Base-by-base conservation (phyloP, 2,888 invertebrate genomes). In the Pomacea canaliculata region DNA sequence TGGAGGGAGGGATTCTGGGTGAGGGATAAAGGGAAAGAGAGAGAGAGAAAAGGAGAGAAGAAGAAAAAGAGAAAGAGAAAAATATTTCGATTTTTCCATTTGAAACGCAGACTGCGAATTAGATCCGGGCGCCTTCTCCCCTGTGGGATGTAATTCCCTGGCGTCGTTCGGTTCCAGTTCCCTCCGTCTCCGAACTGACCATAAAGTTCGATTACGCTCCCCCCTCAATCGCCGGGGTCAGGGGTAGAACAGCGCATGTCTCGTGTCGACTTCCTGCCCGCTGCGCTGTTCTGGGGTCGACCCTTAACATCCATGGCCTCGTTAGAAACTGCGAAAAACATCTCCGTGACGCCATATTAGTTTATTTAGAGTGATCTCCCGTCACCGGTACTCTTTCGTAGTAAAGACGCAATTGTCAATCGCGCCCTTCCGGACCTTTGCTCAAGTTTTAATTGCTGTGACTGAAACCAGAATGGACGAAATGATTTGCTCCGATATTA, bases 331-430 rank as follows among this genome's bases (percentile, higher is more conserved):
- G 19, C 18, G 71, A 71, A 71, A 71, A 19, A 48, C 63, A 71
- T 62, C 56, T 63, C 62, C 23, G n/a, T 62, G 46, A 62, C 48
- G 62, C 37, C 71, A 62, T 71, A 63, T 71, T 71, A 71, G 71
- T 62, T 60, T 60, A 71, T 71, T 71, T 62, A 49, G 71, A 63
- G 62, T 71, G 56, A 62, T 71, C 63, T 63, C 71, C 63, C 71
- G 60, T n/a, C 51, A 19, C 60, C 70, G 23, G 60, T n/a, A 59
- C 37, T 60, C 59, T 60, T 71, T 37, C 23, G 59, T 48, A 12
- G 49, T 63, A 71, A 71, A 70, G 49, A 48, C 18, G 63, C 71
- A 60, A 27, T 71, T 59, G 51, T 56, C 51, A 56, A 56, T 56
- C 51, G 51, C 51, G 51, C 16, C 51, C 51, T 56, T 56, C 51